Percentiles rank a stretch among this genome's conserved stretches.
Evolutionary conservation across 2,797 vertebrate species (phyloP).

Genomic region (Paratrypauchen microcephalus): DNA sequence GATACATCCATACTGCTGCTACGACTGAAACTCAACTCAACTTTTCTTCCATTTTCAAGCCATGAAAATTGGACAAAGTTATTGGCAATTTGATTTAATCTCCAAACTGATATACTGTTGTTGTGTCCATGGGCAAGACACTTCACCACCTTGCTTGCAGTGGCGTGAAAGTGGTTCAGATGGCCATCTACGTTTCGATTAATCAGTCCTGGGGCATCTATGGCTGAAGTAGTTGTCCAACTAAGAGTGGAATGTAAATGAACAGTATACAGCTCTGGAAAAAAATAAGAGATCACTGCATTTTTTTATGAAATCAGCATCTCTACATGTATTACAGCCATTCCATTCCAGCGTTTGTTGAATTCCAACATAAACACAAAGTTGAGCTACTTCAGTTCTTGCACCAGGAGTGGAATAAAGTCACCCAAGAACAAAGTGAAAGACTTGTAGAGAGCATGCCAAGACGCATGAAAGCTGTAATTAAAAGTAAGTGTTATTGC

Average conservation of each 20-base stretch:
- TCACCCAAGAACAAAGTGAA: too few species aligned
- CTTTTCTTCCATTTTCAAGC: neutral
- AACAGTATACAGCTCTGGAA: too few species aligned
- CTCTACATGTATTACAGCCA: too few species aligned
- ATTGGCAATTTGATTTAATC: neutral
- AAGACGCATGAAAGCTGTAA: too few species aligned
- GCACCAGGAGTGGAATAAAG: too few species aligned
- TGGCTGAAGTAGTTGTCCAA: neutral
- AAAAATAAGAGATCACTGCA: too few species aligned
- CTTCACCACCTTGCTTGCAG: neutral
- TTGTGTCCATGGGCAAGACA: neutral
- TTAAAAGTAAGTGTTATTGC: too few species aligned
- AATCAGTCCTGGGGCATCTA: neutral
- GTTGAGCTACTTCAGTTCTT: too few species aligned
- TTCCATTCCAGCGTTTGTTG: too few species aligned
- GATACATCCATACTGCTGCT: constrained; percentile 14
- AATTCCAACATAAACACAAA: too few species aligned
- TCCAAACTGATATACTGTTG: neutral
- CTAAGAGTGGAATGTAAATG: neutral
- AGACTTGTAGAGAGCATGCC: too few species aligned
- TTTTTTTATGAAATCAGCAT: too few species aligned
- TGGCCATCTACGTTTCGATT: neutral
- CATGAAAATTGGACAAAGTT: neutral
- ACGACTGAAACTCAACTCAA: neutral
- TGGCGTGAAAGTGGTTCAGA: neutral